Evolutionary conservation across 2,113 vertebrate species (phyloP).

Genomic region (Bagarius yarrelli): DNA sequence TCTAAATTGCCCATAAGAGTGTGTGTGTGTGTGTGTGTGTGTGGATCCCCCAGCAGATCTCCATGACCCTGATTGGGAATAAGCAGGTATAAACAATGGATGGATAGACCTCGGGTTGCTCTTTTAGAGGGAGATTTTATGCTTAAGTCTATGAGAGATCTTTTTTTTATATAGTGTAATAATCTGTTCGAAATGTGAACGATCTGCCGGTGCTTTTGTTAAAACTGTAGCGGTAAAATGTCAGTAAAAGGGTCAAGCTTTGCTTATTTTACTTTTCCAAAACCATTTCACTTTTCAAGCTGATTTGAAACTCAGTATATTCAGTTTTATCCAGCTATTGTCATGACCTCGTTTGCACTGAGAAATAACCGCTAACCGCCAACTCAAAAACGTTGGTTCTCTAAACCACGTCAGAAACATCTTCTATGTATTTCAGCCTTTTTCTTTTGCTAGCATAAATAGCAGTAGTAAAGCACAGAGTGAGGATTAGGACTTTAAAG

Average conservation of each 20-base stretch:
- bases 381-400: constrained; percentile 27
- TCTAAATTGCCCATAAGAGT: too few relatives aligned
- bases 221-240: neutral
- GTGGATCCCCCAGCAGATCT: too few relatives aligned
- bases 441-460: constrained; percentile 36
- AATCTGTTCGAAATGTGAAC: neutral
- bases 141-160: neutral
- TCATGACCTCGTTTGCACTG: neutral
- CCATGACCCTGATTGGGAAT: too few relatives aligned
- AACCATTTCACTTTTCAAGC: constrained; percentile 23
- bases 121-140: neutral
- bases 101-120: neutral
- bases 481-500: constrained; percentile 47
- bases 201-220: neutral
- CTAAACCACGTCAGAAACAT: constrained; percentile 44
- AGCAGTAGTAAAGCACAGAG: constrained; percentile 30
- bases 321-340: constrained; percentile 4
- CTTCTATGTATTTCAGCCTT: constrained; percentile 31
- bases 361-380: constrained; percentile 13
- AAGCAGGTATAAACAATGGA: too few relatives aligned
- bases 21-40: too few relatives aligned
- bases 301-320: constrained; percentile 23
- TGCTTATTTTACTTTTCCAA: neutral
- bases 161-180: constrained; percentile 1
- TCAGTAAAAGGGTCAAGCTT: neutral